A percentile compares a stretch with the other conserved stretches of the same genome.
phyloP scores from a whole-genome alignment of 2,888 invertebrate species.

The Chymomyza procnemis region DNA sequence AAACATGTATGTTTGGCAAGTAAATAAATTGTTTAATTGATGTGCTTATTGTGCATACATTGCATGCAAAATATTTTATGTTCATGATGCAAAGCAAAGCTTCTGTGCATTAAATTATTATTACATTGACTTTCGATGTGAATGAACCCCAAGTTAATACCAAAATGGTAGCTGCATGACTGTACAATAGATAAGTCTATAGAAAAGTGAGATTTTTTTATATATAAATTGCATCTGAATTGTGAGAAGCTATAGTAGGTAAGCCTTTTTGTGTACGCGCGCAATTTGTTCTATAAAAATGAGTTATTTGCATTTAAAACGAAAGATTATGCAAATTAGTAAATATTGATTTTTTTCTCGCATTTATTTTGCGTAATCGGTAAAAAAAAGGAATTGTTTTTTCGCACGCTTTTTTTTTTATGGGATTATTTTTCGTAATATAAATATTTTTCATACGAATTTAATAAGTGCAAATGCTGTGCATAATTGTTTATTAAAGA shows the following conservation, averaged over 20 bases:
- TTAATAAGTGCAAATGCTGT: too few relatives aligned
- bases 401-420: too few relatives aligned
- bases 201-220: not conserved
- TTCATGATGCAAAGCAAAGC: not conserved
- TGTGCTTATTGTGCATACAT: slow-evolving; percentile 1
- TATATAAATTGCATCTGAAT: too few relatives aligned
- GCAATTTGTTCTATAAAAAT: not conserved
- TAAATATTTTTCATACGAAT: too few relatives aligned
- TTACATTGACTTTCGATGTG: not conserved
- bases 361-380: too few relatives aligned
- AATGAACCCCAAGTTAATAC: not conserved
- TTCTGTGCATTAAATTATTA: not conserved
- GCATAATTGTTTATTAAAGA: too few relatives aligned
- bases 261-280: too few relatives aligned
- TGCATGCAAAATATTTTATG: not conserved
- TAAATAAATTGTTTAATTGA: slow-evolving; percentile 31
- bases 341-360: too few relatives aligned
- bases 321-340: not conserved
- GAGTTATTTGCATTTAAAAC: not conserved
- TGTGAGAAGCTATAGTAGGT: too few relatives aligned
- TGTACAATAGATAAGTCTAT: not conserved
- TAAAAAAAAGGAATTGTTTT: too few relatives aligned
- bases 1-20: slow-evolving; percentile 9
- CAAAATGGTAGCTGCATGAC: not conserved
- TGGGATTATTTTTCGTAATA: too few relatives aligned